Conservation (phyloP, 2,113 vertebrate species). For the Melanerpes aurifrons region DNA sequence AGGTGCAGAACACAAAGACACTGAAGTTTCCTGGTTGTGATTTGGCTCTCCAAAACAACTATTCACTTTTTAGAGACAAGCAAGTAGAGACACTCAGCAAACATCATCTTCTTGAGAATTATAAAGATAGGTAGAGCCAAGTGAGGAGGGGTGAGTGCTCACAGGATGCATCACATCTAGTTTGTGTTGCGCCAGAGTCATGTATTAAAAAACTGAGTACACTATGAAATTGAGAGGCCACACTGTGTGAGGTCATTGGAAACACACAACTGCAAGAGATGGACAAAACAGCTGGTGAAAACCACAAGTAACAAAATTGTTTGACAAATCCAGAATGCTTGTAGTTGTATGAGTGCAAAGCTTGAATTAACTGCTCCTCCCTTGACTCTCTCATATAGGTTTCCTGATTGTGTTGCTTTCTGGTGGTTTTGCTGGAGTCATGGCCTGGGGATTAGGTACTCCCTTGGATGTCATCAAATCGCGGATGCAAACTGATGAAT, state of each 20-base stretch:
- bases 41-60: neutral
- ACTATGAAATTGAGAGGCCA: neutral
- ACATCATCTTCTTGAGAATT: neutral
- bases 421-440: conserved; percentile 85
- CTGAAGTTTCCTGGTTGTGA: neutral
- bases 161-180: neutral
- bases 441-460: conserved; percentile 87
- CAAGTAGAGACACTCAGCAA: neutral
- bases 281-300: neutral
- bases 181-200: fast-evolving
- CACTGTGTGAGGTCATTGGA: neutral
- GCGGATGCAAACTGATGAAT: conserved; percentile 86
- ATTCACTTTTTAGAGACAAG: neutral
- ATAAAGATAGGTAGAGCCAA: neutral
- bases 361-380: neutral
- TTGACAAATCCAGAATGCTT: neutral
- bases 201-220: fast-evolving
- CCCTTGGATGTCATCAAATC: conserved; percentile 96
- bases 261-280: neutral
- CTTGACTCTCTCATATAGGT: conserved; percentile 64
- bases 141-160: neutral
- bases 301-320: too few species aligned
- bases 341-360: too few species aligned
- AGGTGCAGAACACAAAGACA: neutral
- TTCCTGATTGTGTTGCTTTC: conserved; percentile 83